Evolutionary conservation across 1,140 invertebrate genomes (phyloP), one percentile per base, ranked within the genome.

Genomic region (Pogonognathellus flavescens): DNA sequence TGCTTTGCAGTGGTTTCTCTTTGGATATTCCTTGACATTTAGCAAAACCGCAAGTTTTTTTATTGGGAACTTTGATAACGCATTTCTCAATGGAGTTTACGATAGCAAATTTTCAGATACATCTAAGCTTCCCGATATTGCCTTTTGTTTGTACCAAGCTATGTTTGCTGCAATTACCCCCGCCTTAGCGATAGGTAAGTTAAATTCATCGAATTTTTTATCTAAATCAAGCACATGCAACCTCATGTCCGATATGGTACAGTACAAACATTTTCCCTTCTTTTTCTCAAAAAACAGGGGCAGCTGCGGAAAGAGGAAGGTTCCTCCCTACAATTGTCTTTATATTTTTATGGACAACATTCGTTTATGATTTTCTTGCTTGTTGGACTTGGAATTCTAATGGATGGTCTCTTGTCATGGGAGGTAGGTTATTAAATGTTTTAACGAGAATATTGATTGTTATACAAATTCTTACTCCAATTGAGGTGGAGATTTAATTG

Each of bases 151-250:
- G 5, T 88, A 86, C 41, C 88, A 88, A 80, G 85, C 25, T 11
- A 89, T 88, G 88, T 89, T 88, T 85, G 87, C 87, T 18, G 88
- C 87, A 4, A 89, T 89, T 31, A 89, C 88, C 13, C 88, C 88
- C 53, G 88, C 88, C 7, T 57, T 89, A 2, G 86, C 84, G 0
- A 88, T 89, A 31, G 88, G 31, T 41, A 41, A n/a, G n/a, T n/a
- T n/a, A n/a, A n/a, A n/a, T n/a, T n/a, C n/a, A n/a, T n/a, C n/a
- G n/a, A n/a, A n/a, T n/a, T n/a, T n/a, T n/a, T n/a, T n/a, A n/a
- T n/a, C n/a, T n/a, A n/a, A n/a, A n/a, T n/a, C n/a, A n/a, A n/a
- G n/a, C n/a, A n/a, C n/a, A n/a, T n/a, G n/a, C n/a, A n/a, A n/a
- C n/a, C n/a, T n/a, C n/a, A n/a, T n/a, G n/a, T n/a, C n/a, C n/a